Percentiles rank a stretch among this genome's conserved stretches.
phyloP scores from a whole-genome alignment of 1,140 invertebrate genomes.

The Delia radicum region DNA sequence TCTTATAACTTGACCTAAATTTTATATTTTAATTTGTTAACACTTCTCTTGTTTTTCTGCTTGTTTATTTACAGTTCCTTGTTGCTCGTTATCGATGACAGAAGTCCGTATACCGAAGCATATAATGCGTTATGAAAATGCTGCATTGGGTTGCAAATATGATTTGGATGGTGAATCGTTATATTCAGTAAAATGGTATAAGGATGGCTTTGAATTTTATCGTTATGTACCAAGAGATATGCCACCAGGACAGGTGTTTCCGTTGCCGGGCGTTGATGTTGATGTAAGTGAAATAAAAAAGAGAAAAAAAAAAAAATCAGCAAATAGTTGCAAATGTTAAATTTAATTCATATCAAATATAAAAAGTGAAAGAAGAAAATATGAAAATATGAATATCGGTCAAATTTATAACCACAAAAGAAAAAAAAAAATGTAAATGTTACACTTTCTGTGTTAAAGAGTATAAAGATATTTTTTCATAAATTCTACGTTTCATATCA shows the following conservation, averaged over 20 bases:
- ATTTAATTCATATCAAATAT: too few species aligned
- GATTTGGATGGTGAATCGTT: constrained; percentile 77
- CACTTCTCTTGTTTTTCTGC: not conserved
- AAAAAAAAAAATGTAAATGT: too few species aligned
- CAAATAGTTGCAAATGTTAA: too few species aligned
- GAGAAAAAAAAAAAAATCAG: too few species aligned
- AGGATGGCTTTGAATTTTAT: constrained; percentile 84
- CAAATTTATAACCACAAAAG: too few species aligned
- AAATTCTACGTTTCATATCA: too few species aligned
- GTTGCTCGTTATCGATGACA: constrained; percentile 62
- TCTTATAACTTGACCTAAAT: not conserved
- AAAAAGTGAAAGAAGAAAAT: too few species aligned
- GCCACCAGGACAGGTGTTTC: constrained; percentile 72
- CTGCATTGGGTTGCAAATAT: constrained; percentile 74
- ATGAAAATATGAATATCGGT: too few species aligned
- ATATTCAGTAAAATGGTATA: constrained; percentile 88
- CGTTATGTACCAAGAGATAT: constrained; percentile 73
- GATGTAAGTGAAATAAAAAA: constrained; percentile 66
- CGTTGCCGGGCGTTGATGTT: constrained; percentile 75
- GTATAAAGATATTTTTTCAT: too few species aligned
- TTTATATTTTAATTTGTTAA: not conserved
- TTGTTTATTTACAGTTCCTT: constrained; percentile 33
- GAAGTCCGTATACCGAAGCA: constrained; percentile 69
- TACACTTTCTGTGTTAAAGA: too few species aligned
- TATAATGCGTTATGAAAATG: constrained; percentile 67